Evolutionary conservation across 2,797 vertebrate species (phyloP).

Genomic region (Coregonus suidteri): DNA sequence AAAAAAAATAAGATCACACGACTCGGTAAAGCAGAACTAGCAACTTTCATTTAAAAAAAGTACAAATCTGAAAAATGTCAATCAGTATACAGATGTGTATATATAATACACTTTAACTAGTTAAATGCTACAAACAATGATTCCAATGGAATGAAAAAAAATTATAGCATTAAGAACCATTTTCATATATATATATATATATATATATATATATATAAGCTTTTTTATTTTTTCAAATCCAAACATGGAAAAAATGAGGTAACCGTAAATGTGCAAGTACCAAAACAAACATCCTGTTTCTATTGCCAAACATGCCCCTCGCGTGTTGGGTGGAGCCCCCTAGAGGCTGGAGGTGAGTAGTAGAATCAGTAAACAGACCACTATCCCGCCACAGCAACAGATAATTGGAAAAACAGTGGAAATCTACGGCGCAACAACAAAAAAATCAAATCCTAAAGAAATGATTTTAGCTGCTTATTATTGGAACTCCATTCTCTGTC

Average conservation of each 20-base stretch:
- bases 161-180: slow-evolving; percentile 98
- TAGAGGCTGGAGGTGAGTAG: slow-evolving; percentile 88
- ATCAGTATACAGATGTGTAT: slow-evolving; percentile 99
- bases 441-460: slow-evolving; percentile 95
- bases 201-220: slow-evolving; percentile 90
- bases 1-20: slow-evolving; percentile 99
- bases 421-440: slow-evolving; percentile 88
- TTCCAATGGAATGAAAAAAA: slow-evolving; percentile 98
- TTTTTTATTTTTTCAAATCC: slow-evolving; percentile 91
- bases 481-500: slow-evolving; percentile 75
- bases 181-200: slow-evolving; percentile 97
- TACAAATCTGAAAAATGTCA: slow-evolving; percentile 99
- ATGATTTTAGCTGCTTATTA: slow-evolving; percentile 84
- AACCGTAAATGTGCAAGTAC: slow-evolving; percentile 99
- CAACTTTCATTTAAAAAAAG: slow-evolving; percentile 99
- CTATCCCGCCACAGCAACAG: slow-evolving; percentile 93
- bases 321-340: slow-evolving; percentile 85
- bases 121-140: slow-evolving; percentile 99
- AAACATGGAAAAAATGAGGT: slow-evolving; percentile 99
- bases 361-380: slow-evolving; percentile 97
- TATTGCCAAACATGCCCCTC: slow-evolving; percentile 92
- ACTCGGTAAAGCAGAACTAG: slow-evolving; percentile 99
- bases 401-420: slow-evolving; percentile 94
- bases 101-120: slow-evolving; percentile 99
- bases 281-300: slow-evolving; percentile 92